Conservation (phyloP, 2,797 vertebrate species). For the Carduelis carduelis region DNA sequence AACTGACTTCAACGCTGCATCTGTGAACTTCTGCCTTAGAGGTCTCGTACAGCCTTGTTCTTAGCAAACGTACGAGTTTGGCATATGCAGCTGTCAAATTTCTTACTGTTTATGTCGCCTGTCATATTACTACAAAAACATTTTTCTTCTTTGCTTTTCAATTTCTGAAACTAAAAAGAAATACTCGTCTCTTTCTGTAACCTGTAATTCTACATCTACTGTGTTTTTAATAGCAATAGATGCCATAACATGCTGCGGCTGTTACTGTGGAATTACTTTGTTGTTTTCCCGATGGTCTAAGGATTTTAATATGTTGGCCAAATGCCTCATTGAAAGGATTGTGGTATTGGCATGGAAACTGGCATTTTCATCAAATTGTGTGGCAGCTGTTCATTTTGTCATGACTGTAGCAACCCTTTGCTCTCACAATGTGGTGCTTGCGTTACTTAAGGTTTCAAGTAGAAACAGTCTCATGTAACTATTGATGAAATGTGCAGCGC, state of each 20-base stretch:
- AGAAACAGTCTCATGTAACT: neutral
- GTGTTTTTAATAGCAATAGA: neutral
- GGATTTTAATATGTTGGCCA: constrained; percentile 7
- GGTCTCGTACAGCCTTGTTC: neutral
- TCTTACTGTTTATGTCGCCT: constrained; percentile 29
- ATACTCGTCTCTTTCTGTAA: neutral
- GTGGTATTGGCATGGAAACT: constrained; percentile 13
- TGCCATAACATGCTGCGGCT: neutral
- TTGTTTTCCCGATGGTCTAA: neutral
- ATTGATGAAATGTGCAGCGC: neutral
- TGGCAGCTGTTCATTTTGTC: constrained; percentile 41
- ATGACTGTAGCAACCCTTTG: neutral
- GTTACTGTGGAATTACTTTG: neutral
- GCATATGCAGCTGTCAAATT: constrained; percentile 26
- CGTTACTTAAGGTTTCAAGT: neutral
- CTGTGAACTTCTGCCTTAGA: constrained; percentile 41
- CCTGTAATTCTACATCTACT: neutral
- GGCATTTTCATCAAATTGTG: neutral
- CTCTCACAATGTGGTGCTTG: neutral
- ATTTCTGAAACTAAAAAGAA: neutral
- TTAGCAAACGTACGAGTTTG: neutral
- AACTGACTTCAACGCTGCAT: neutral
- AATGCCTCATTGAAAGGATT: neutral
- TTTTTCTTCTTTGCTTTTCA: neutral
- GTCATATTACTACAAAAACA: constrained; percentile 9